These are phyloP conservation scores for Beris chalybata DNA, from an alignment of 2,888 invertebrate genomes.

Conservation along the genomic window DNA sequence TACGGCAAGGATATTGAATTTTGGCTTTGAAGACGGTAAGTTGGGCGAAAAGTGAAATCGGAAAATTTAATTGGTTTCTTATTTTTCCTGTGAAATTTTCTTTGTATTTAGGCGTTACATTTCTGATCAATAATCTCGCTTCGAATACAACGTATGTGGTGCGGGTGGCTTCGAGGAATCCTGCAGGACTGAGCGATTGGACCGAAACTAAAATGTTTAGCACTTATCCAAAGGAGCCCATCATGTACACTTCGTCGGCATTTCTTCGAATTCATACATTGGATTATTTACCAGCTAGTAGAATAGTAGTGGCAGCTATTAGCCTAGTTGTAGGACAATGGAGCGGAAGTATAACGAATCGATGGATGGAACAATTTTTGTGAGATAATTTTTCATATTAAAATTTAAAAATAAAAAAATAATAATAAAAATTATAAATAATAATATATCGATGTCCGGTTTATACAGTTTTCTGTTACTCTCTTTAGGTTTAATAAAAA, in stretches of 20 bases:
- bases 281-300: conserved; percentile 1
- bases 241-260: conserved; percentile 26
- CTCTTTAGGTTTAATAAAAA: too few relatives aligned
- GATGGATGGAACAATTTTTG: conserved; percentile 7
- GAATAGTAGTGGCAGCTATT: background rate
- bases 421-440: too few relatives aligned
- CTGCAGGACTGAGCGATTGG: conserved; percentile 59
- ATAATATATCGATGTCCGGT: too few relatives aligned
- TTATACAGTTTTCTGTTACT: too few relatives aligned
- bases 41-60: conserved; percentile 3
- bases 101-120: conserved; percentile 55
- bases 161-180: conserved; percentile 60
- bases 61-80: background rate
- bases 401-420: background rate
- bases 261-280: background rate
- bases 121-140: conserved; percentile 57
- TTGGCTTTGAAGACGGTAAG: conserved; percentile 54
- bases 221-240: conserved; percentile 51
- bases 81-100: background rate
- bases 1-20: conserved; percentile 52
- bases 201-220: conserved; percentile 51
- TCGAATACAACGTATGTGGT: conserved; percentile 60
- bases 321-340: conserved; percentile 6
- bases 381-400: conserved; percentile 12
- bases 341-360: conserved; percentile 20